These are phyloP conservation scores for Drosophila maculinotata DNA, from an alignment of 2,888 invertebrate genomes.

Conservation along the genomic window DNA sequence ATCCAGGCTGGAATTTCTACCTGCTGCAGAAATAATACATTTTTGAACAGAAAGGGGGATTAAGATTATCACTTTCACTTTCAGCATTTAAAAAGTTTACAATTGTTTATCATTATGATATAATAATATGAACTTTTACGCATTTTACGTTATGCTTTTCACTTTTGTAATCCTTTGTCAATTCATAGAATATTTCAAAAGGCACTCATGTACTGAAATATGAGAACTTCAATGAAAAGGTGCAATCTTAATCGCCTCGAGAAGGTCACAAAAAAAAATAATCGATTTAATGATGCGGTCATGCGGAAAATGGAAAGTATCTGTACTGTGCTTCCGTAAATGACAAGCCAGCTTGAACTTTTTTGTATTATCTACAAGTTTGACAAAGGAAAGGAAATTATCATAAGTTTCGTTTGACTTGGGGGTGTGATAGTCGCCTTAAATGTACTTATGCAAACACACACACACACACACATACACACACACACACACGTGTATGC, in stretches of 20 bases:
- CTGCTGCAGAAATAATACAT: neutral
- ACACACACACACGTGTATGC: neutral
- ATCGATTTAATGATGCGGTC: slow-evolving; percentile 57
- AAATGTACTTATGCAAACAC: slow-evolving; percentile 54
- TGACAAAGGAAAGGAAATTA: slow-evolving; percentile 70
- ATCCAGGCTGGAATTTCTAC: neutral
- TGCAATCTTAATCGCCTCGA: slow-evolving; percentile 46
- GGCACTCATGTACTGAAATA: too few relatives aligned
- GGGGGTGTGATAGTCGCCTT: slow-evolving; percentile 38
- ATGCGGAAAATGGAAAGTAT: slow-evolving; percentile 53
- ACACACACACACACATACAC: slow-evolving; percentile 2
- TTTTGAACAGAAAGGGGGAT: neutral
- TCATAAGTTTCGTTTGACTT: slow-evolving; percentile 58
- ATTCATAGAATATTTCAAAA: too few relatives aligned
- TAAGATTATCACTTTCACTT: too few relatives aligned
- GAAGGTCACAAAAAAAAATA: slow-evolving; percentile 25
- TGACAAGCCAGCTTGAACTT: slow-evolving; percentile 37
- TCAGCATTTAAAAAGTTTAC: neutral
- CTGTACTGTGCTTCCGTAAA: slow-evolving; percentile 45
- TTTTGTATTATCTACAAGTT: slow-evolving; percentile 58
- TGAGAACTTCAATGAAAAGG: neutral
- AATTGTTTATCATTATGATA: neutral
- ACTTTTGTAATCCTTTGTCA: too few relatives aligned
- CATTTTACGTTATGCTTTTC: too few relatives aligned
- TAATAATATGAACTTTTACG: too few relatives aligned